Evolutionary conservation across 2,797 vertebrate species (phyloP), one percentile per base, ranked within the genome.

Genomic region (Cryptoblepharus egeriae): DNA sequence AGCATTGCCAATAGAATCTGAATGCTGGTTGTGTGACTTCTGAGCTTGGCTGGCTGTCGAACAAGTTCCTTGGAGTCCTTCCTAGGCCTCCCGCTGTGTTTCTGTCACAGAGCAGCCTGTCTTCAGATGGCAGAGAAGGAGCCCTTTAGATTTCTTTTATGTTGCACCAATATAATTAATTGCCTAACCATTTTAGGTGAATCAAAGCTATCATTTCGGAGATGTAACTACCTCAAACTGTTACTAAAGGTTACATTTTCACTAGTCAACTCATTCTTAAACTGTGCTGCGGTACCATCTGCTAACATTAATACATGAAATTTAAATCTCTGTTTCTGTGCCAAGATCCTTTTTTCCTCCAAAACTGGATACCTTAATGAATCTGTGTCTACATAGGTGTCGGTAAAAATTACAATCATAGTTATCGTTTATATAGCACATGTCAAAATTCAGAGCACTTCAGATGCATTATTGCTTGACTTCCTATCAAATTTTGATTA

Each of bases 61-160:
- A 32, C 74, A 26, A 24, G 8, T 32, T 58, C 71, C 22, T 82
- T 65, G 73, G 52, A 75, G 69, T 75, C 57, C 12, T 39, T 71
- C 82, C 65, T 69, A 70, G 52, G n/a, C 63, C 63, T 75, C 78
- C 77, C 64, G 49, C 3, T 3, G 5, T 52, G 85, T 52, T 89
- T 83, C 72, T 82, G 80, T 82, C 80, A 82, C 73, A 76, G 63
- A 84, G 82, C 82, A 79, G 70, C 30, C 63, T 58, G 70, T 74
- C 77, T 39, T 84, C 82, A 84, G 82, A 84, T 84, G 82, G 70
- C 63, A 61, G 82, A 74, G 77, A 84, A 84, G 70, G 49, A 78
- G 77, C 71, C 77, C 76, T 84, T 79, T 79, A 84, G 82, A 84
- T 69, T 68, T 70, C 70, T 79, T 75, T 79, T n/a, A 74, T 73